These are phyloP conservation scores for Panthera tigris DNA, from an alignment of 2,113 vertebrate genomes.

Conservation along the genomic window DNA sequence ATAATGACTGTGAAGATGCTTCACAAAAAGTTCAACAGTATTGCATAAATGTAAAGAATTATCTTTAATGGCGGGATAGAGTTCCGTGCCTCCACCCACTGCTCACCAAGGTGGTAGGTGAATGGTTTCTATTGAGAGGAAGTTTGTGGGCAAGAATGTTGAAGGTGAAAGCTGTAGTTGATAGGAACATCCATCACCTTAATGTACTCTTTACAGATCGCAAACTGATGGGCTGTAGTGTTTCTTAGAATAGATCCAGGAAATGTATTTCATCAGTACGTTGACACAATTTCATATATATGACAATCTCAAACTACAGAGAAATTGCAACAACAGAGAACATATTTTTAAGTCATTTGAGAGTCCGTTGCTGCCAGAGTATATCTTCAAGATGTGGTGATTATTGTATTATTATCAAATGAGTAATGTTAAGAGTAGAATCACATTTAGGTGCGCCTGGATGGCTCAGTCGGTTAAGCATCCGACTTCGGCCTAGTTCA, in stretches of 20 bases:
- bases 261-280: not conserved
- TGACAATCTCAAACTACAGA: not conserved
- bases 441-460: not conserved
- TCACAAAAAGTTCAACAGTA: not conserved
- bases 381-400: not conserved
- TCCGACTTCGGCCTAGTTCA: too few relatives aligned
- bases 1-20: not conserved
- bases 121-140: not conserved
- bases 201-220: not conserved
- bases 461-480: too few relatives aligned
- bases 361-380: not conserved
- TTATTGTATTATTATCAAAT: not conserved
- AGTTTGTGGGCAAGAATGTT: not conserved
- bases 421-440: not conserved
- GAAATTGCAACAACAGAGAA: not conserved
- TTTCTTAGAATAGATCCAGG: not conserved
- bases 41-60: not conserved
- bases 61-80: not conserved
- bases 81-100: too few relatives aligned
- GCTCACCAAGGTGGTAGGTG: fast-evolving
- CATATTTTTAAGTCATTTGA: not conserved
- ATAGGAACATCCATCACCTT: not conserved
- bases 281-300: not conserved
- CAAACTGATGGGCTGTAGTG: not conserved
- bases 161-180: not conserved